Base-by-base conservation (phyloP, 2,797 vertebrate genomes). In the Salmo trutta region DNA sequence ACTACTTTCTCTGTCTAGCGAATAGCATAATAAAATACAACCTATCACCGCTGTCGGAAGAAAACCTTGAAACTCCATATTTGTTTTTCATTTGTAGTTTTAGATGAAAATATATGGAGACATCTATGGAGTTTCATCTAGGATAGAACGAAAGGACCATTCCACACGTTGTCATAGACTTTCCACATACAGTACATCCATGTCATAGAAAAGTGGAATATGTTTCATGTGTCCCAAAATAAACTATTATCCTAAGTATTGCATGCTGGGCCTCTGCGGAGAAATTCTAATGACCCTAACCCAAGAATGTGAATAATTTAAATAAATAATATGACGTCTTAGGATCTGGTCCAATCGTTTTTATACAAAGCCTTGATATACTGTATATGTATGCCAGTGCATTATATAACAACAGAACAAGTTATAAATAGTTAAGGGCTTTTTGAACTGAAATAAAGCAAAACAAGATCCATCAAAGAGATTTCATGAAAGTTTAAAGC, bases 401-500 rank as follows among this genome's bases (percentile, higher is more conserved):
- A 62, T 92, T 89, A 88, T 81, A 79, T 86, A 91, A 90, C 81
- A 73, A 65, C 59, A 5, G 4, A n/a, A 7, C n/a, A 21, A 8
- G 84, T 89, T 88, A 90, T 91, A 82, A 91, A 92, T 90, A 88
- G 84, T 88, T 88, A 88, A 91, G 86, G 78, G 79, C 1, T 84
- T 27, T 17, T 15, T 73, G 82, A 87, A 77, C 89, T 89, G 88
- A 90, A 92, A 87, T 84, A 82, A 86, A 90, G 82, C 81, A 82
- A 90, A 91, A 91, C 86, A 89, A 24, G 75, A 83, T 84, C 85
- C 82, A 86, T 91, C 88, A 88, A 83, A 84, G 76, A 81, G 76
- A 90, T 87, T 31, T 83, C 16, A 87, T 92, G 87, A 82, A 91
- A 87, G 82, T 89, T 91, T 87, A 81, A 92, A 85, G 75, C 80